Conservation (phyloP, 2,888 invertebrate species). For the Trichogramma evanescens region DNA sequence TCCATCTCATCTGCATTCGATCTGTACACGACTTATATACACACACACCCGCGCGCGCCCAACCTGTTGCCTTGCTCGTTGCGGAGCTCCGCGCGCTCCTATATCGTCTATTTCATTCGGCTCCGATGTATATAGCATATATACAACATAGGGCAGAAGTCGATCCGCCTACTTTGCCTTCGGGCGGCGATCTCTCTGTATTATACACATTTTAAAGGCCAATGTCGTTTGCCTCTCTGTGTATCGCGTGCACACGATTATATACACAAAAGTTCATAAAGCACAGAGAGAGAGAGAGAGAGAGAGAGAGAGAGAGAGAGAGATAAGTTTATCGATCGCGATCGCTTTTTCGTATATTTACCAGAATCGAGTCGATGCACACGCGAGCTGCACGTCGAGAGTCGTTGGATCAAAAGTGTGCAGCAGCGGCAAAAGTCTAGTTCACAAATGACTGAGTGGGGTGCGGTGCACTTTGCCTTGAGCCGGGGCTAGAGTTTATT, state of each 20-base stretch:
- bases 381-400: constrained; percentile 2
- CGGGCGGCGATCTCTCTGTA: constrained; percentile 1
- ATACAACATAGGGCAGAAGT: constrained; percentile 6
- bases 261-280: not conserved
- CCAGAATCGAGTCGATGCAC: not conserved
- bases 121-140: constrained; percentile 4
- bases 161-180: constrained; percentile 1
- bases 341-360: not conserved
- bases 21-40: not conserved
- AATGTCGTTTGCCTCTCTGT: constrained; percentile 13
- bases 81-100: not conserved
- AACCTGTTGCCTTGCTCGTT: constrained; percentile 17
- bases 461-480: too few relatives aligned
- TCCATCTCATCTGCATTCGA: constrained; percentile 17
- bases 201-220: constrained; percentile 14
- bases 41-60: not conserved
- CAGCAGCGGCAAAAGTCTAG: too few relatives aligned
- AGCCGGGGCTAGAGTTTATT: too few relatives aligned
- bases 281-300: not conserved
- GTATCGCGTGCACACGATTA: not conserved
- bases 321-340: constrained; percentile 18
- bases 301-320: not conserved
- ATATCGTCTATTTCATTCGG: constrained; percentile 15
- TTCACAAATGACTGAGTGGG: too few relatives aligned
- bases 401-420: not conserved